phyloP scores from a whole-genome alignment of 2,888 invertebrate genomes.

The Melanostoma mellinum region DNA sequence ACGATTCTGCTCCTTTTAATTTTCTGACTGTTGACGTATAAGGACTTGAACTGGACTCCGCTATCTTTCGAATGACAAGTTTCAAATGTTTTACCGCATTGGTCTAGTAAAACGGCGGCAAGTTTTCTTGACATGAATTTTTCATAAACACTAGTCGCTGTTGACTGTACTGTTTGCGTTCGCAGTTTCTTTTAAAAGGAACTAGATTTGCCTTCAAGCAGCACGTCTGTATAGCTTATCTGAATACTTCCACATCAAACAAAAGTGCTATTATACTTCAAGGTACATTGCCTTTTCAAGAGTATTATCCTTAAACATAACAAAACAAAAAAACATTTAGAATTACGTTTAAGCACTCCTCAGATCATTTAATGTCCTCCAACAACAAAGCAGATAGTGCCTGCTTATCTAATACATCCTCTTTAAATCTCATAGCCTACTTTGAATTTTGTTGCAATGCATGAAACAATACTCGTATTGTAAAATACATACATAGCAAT shows the following conservation, averaged over 20 bases:
- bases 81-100: too few species aligned
- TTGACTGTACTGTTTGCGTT: too few species aligned
- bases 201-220: background rate
- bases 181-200: too few species aligned
- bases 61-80: too few species aligned
- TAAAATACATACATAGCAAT: background rate
- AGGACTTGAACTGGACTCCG: too few species aligned
- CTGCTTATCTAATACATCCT: slow-evolving; percentile 34
- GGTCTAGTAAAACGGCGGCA: too few species aligned
- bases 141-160: too few species aligned
- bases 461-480: slow-evolving; percentile 20
- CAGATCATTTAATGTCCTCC: slow-evolving; percentile 43
- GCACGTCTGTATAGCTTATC: slow-evolving; percentile 3
- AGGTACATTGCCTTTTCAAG: slow-evolving; percentile 30
- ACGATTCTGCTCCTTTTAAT: too few species aligned
- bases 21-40: too few species aligned
- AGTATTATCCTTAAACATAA: background rate
- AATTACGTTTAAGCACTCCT: slow-evolving; percentile 38
- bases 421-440: slow-evolving; percentile 49
- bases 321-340: slow-evolving; percentile 22
- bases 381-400: slow-evolving; percentile 19
- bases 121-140: too few species aligned
- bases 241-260: background rate
- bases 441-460: slow-evolving; percentile 34
- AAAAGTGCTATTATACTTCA: slow-evolving; percentile 9